Conservation (phyloP, 2,113 vertebrate species). For the Shinisaurus crocodilurus region DNA sequence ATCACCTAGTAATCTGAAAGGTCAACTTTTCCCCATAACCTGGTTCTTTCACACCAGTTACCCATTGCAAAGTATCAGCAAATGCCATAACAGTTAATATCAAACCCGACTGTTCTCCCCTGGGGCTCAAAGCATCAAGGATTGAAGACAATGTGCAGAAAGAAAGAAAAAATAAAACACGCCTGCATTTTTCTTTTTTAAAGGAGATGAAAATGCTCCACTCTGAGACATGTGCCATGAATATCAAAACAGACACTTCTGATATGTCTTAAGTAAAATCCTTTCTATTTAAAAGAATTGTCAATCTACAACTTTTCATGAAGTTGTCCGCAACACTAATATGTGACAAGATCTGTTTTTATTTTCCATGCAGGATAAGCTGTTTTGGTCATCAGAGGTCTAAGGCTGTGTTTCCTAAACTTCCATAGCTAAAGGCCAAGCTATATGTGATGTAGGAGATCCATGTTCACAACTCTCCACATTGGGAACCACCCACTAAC, state of each 20-base stretch:
- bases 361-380: conserved; percentile 27
- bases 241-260: conserved; percentile 49
- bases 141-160: conserved; percentile 23
- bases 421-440: not conserved
- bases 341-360: conserved; percentile 28
- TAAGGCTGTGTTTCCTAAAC: not conserved
- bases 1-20: conserved; percentile 20
- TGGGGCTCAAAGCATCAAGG: conserved; percentile 1
- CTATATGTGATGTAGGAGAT: not conserved
- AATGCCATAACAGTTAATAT: not conserved
- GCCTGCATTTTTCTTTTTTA: conserved; percentile 24
- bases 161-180: not conserved
- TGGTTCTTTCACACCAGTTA: conserved; percentile 29
- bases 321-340: conserved; percentile 12
- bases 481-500: too few species aligned
- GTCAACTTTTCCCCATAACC: conserved; percentile 8
- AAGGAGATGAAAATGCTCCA: conserved; percentile 39
- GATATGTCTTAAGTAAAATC: conserved; percentile 44
- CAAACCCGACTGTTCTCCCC: conserved; percentile 25
- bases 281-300: conserved; percentile 47
- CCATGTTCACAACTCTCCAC: not conserved
- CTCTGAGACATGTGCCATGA: conserved; percentile 37
- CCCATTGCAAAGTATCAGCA: conserved; percentile 24
- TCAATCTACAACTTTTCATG: conserved; percentile 19
- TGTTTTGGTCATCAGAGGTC: not conserved